Percentiles rank a stretch among this genome's conserved stretches.
phyloP scores from a whole-genome alignment of 1,140 invertebrate genomes.

The Archegozetes longisetosus region DNA sequence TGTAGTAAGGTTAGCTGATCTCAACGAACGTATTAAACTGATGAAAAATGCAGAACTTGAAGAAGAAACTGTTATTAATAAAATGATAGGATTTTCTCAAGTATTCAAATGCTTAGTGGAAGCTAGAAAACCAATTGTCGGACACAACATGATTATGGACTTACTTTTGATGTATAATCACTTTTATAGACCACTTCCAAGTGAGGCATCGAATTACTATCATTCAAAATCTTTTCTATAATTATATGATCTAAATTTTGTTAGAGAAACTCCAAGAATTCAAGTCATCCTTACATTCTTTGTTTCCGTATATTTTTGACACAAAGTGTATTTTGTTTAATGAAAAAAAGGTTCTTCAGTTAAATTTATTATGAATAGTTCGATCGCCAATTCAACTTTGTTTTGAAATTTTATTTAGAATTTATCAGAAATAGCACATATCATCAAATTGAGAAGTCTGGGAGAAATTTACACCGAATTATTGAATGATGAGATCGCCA shows the following conservation, averaged over 20 bases:
- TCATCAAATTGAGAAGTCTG: neutral
- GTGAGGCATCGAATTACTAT: constrained; percentile 27
- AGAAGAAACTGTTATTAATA: constrained; percentile 30
- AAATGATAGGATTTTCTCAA: constrained; percentile 45
- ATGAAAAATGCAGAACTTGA: constrained; percentile 7
- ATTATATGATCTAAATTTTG: constrained; percentile 13
- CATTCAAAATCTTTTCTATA: neutral
- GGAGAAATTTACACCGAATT: neutral
- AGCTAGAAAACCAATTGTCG: constrained; percentile 49
- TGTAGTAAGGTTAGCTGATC: neutral
- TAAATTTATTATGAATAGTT: constrained; percentile 7
- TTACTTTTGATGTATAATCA: constrained; percentile 50
- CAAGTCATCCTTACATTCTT: constrained; percentile 40
- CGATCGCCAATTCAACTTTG: neutral
- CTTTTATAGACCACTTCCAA: constrained; percentile 48
- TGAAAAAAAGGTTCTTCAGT: constrained; percentile 27
- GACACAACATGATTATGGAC: constrained; percentile 55
- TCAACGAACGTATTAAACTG: neutral
- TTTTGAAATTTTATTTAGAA: neutral
- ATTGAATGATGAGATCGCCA: neutral
- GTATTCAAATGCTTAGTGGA: constrained; percentile 41
- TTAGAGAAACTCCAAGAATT: constrained; percentile 43
- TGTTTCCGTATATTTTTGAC: constrained; percentile 52
- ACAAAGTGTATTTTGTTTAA: constrained; percentile 47
- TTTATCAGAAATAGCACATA: neutral